These are phyloP conservation scores for Cuniculus paca DNA, from an alignment of 2,797 vertebrate genomes.

Conservation along the genomic window DNA sequence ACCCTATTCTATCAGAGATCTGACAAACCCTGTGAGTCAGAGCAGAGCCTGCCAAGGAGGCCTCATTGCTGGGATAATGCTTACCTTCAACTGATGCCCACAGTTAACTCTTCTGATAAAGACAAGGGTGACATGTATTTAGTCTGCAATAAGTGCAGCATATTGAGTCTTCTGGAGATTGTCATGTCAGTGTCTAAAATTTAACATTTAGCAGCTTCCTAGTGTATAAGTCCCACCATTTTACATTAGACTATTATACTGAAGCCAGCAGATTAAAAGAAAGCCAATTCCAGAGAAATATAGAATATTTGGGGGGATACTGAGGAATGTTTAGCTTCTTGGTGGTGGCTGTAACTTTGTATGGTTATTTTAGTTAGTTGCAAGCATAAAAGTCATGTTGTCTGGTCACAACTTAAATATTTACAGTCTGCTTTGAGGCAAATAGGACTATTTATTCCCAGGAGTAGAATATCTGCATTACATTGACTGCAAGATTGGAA, in stretches of 20 bases:
- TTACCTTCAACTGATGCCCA: background rate
- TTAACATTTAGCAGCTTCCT: background rate
- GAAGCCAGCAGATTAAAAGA: background rate
- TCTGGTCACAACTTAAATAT: conserved; percentile 60
- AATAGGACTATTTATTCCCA: conserved; percentile 47
- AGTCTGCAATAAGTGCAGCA: background rate
- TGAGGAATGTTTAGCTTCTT: background rate
- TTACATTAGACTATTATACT: conserved; percentile 20
- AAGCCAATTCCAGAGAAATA: conserved; percentile 2
- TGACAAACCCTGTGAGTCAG: background rate
- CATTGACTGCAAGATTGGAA: conserved; percentile 27
- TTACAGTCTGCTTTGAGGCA: conserved; percentile 65
- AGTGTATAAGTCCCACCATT: background rate
- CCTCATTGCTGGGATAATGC: background rate
- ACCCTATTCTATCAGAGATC: background rate
- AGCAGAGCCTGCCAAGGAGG: background rate
- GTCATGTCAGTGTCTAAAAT: background rate
- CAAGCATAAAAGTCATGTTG: conserved; percentile 66
- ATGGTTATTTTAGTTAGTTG: conserved; percentile 32
- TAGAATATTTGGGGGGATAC: background rate
- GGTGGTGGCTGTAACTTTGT: background rate
- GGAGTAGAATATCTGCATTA: conserved; percentile 51
- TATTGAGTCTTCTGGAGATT: background rate
- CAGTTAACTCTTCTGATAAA: background rate
- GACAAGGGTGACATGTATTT: background rate